Conservation (phyloP, 2,113 vertebrate genomes). For the Eurystomus gularis region DNA sequence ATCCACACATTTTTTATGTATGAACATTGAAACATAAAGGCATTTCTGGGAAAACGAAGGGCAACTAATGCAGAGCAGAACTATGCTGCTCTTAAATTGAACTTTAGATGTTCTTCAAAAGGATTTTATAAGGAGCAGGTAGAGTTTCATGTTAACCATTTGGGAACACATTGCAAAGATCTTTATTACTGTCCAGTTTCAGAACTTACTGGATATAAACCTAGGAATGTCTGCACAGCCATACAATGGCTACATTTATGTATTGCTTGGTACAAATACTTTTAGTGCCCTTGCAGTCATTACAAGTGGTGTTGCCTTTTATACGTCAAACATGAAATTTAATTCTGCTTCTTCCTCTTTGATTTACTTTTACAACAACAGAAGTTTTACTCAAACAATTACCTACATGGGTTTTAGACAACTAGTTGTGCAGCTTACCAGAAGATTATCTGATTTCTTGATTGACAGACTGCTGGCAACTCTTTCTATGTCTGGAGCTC, state of each 20-base stretch:
- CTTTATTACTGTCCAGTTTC: background rate
- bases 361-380: background rate
- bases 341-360: background rate
- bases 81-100: background rate
- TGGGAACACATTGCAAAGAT: conserved; percentile 1
- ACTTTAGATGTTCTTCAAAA: conserved; percentile 36
- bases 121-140: conserved; percentile 22
- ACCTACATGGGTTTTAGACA: background rate
- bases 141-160: conserved; percentile 22
- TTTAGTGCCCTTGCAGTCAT: background rate
- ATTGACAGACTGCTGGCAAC: background rate
- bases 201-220: background rate
- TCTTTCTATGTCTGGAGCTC: background rate
- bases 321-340: background rate
- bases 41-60: background rate
- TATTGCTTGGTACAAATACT: background rate
- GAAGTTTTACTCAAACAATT: background rate
- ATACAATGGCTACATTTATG: background rate
- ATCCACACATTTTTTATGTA: background rate
- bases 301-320: background rate
- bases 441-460: background rate
- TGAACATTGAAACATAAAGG: background rate
- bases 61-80: background rate
- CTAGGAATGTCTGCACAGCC: background rate
- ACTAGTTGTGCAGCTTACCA: background rate